phyloP scores from a whole-genome alignment of 1,140 invertebrate genomes.

The Sesamia nonagrioides region DNA sequence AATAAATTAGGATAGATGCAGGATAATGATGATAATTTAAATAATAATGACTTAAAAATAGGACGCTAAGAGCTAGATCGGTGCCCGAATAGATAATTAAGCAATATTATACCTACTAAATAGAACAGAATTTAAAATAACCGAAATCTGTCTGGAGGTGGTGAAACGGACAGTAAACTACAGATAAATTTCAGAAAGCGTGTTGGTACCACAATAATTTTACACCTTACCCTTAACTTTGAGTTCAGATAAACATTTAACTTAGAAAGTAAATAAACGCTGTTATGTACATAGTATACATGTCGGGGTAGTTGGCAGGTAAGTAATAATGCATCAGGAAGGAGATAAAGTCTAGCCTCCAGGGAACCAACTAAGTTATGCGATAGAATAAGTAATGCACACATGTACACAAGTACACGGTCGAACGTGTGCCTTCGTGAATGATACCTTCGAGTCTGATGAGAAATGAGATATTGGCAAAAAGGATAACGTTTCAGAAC shows the following conservation, averaged over 20 bases:
- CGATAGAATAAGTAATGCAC: slow-evolving; percentile 30
- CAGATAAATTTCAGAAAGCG: not conserved
- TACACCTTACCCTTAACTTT: not conserved
- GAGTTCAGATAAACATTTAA: slow-evolving; percentile 14
- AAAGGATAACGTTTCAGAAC: not conserved
- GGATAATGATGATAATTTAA: no score
- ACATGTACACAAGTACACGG: slow-evolving; percentile 2
- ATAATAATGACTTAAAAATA: no score
- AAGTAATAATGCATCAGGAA: slow-evolving; percentile 38
- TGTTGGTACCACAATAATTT: not conserved
- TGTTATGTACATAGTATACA: slow-evolving; percentile 16
- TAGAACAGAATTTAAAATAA: no score
- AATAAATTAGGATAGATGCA: no score
- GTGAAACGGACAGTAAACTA: not conserved
- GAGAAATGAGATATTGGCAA: not conserved
- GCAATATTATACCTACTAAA: no score
- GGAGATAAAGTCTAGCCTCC: slow-evolving; percentile 35
- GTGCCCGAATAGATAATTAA: no score
- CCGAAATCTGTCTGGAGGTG: no score
- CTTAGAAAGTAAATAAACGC: not conserved
- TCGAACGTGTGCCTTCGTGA: not conserved
- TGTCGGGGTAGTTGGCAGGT: slow-evolving; percentile 16
- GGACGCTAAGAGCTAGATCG: no score
- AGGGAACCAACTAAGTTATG: slow-evolving; percentile 30
- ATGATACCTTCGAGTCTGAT: not conserved